These are phyloP conservation scores for Caiman crocodilus DNA, from an alignment of 2,797 vertebrate species.

Conservation along the genomic window DNA sequence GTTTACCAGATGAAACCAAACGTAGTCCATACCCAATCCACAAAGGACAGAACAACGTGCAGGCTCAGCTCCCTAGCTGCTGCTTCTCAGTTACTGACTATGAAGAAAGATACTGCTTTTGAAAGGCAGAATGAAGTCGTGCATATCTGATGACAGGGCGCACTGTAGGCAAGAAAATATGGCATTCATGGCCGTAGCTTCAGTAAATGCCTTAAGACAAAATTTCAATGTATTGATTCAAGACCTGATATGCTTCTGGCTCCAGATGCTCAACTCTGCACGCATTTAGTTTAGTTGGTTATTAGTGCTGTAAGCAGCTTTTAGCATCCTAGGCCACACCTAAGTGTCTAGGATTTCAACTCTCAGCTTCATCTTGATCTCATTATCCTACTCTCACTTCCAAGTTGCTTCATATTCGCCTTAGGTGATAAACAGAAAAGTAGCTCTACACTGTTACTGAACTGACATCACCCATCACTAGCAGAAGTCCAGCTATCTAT, in stretches of 20 bases:
- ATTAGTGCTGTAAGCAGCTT: not conserved
- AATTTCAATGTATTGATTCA: not conserved
- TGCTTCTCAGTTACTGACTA: too few species aligned
- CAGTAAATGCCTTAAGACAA: not conserved
- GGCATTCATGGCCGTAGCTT: not conserved
- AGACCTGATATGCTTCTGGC: not conserved
- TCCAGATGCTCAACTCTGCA: not conserved
- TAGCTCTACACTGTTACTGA: not conserved
- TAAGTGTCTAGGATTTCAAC: not conserved
- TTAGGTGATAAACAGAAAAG: not conserved
- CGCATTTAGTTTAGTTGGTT: not conserved
- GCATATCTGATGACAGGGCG: too few species aligned
- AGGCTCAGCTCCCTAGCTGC: too few species aligned
- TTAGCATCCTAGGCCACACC: not conserved
- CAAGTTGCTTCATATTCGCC: rapidly evolving
- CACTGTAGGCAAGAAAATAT: too few species aligned
- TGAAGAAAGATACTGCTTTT: too few species aligned
- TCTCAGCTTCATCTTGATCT: rapidly evolving
- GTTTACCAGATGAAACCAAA: too few species aligned
- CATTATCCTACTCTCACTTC: not conserved
- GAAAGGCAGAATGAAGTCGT: too few species aligned
- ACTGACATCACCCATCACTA: not conserved
- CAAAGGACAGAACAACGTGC: too few species aligned
- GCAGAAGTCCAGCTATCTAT: not conserved
- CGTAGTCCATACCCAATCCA: too few species aligned